These are phyloP conservation scores for Bibio marci DNA, from an alignment of 2,888 invertebrate genomes.

Conservation along the genomic window DNA sequence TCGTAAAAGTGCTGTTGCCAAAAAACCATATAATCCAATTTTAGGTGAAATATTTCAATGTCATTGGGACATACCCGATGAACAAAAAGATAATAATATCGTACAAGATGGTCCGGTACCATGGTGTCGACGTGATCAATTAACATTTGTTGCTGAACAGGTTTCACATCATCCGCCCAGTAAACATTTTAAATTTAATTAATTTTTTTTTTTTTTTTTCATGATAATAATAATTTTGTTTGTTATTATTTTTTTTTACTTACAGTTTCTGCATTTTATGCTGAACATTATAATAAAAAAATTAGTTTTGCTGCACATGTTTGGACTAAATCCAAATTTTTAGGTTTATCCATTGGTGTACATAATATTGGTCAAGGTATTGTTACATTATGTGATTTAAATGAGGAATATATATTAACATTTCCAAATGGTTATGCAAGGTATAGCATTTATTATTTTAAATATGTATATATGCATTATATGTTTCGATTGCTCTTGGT, in stretches of 20 bases:
- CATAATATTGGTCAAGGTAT: conserved; percentile 92
- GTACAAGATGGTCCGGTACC: conserved; percentile 76
- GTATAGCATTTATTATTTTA: conserved; percentile 27
- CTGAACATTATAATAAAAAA: conserved; percentile 80
- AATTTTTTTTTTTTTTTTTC: background rate
- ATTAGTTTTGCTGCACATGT: conserved; percentile 91
- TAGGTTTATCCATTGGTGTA: conserved; percentile 93
- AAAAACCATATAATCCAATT: conserved; percentile 98
- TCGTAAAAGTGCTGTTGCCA: conserved; percentile 89
- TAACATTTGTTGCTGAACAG: conserved; percentile 93
- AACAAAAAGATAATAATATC: conserved; percentile 15
- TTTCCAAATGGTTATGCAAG: conserved; percentile 98
- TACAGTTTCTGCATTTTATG: conserved; percentile 94
- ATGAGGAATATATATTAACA: conserved; percentile 87
- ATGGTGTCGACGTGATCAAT: conserved; percentile 73
- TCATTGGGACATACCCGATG: conserved; percentile 54
- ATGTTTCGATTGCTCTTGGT: too few relatives aligned
- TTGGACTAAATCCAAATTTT: conserved; percentile 98
- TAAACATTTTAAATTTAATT: conserved; percentile 24
- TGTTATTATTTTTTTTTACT: conserved; percentile 1
- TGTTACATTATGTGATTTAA: conserved; percentile 74
- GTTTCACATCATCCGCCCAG: conserved; percentile 98
- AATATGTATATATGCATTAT: too few relatives aligned
- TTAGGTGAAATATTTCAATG: conserved; percentile 91
- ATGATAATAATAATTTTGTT: background rate